phyloP scores from a whole-genome alignment of 2,888 invertebrate genomes.

The Caenorhabditis virilis region DNA sequence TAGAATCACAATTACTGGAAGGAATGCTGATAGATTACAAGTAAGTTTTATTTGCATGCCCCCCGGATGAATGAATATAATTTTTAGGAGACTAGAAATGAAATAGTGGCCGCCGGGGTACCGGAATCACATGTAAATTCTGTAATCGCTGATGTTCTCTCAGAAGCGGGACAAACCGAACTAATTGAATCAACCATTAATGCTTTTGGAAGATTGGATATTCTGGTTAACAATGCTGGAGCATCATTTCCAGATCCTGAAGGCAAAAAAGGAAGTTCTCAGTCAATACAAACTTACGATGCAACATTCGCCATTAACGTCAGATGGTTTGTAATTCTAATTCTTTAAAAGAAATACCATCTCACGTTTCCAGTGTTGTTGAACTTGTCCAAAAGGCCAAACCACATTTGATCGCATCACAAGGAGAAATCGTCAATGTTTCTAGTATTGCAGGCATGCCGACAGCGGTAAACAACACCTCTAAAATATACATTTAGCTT shows the following conservation, averaged over 20 bases:
- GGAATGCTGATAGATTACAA: slow-evolving; percentile 3
- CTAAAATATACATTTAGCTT: background rate
- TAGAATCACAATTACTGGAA: slow-evolving; percentile 9
- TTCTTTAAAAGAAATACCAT: no score
- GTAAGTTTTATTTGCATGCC: background rate
- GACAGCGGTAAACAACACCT: slow-evolving; percentile 12
- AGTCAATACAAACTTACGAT: slow-evolving; percentile 6
- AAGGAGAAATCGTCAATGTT: slow-evolving; percentile 29
- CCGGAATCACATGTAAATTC: slow-evolving; percentile 6
- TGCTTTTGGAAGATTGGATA: slow-evolving; percentile 17
- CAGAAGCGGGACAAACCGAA: slow-evolving; percentile 7
- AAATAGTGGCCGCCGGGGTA: slow-evolving; percentile 1
- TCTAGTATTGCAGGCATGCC: slow-evolving; percentile 27
- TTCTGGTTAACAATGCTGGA: slow-evolving; percentile 24
- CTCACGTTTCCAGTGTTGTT: slow-evolving; percentile 39
- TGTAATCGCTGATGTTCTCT: slow-evolving; percentile 7
- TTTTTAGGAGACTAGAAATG: background rate
- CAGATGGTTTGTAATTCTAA: no score
- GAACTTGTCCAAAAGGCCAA: slow-evolving; percentile 20
- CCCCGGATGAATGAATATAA: no score
- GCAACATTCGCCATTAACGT: slow-evolving; percentile 13
- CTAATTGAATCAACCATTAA: slow-evolving; percentile 12
- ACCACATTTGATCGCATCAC: slow-evolving; percentile 12
- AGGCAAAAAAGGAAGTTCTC: slow-evolving; percentile 1
- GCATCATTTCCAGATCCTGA: slow-evolving; percentile 8